A percentile compares a stretch with the other conserved stretches of the same genome.
phyloP scores from a whole-genome alignment of 1,140 invertebrate genomes.

The Paralvinella palmiformis region DNA sequence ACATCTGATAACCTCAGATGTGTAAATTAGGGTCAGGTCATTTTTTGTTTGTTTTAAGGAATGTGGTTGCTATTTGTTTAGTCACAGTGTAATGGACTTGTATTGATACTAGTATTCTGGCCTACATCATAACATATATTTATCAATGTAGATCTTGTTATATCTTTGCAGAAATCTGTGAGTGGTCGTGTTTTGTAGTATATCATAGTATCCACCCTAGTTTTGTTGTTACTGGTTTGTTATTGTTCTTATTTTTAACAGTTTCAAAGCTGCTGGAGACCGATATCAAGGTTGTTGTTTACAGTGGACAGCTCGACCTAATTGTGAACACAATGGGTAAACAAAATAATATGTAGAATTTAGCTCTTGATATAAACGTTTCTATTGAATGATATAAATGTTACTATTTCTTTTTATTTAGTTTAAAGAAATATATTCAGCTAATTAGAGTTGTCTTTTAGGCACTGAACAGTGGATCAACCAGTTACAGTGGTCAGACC shows the following conservation, averaged over 20 bases:
- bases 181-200: too few species aligned
- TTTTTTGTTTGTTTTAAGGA: too few species aligned
- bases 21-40: too few species aligned
- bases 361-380: not conserved
- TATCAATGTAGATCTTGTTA: too few species aligned
- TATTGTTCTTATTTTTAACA: constrained; percentile 5
- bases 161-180: too few species aligned
- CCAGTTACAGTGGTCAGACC: constrained; percentile 13
- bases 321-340: constrained; percentile 19
- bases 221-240: too few species aligned
- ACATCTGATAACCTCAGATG: too few species aligned
- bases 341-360: not conserved
- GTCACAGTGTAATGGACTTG: too few species aligned
- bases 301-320: constrained; percentile 20
- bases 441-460: constrained; percentile 11
- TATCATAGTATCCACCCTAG: too few species aligned
- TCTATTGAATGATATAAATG: not conserved
- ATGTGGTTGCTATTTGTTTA: too few species aligned
- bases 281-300: constrained; percentile 17
- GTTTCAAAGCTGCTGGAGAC: constrained; percentile 11
- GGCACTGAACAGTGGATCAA: constrained; percentile 17
- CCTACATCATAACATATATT: too few species aligned
- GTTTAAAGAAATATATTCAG: not conserved
- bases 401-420: not conserved
- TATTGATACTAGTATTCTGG: too few species aligned